Percentiles rank a stretch among this genome's conserved stretches.
These are phyloP conservation scores for Lagria hirta DNA, from an alignment of 2,888 invertebrate species.

Conservation along the genomic window DNA sequence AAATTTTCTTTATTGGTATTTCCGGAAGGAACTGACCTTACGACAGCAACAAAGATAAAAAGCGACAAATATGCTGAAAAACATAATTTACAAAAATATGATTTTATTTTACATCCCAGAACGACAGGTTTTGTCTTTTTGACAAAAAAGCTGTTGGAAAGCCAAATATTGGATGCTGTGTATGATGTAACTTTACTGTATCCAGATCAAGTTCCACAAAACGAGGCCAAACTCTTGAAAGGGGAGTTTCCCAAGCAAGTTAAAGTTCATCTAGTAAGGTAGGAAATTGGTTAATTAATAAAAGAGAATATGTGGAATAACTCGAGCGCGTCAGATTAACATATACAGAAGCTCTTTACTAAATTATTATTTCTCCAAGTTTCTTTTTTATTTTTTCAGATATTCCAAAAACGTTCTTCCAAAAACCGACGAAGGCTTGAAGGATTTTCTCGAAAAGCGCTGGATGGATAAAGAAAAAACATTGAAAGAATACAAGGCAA, in stretches of 20 bases:
- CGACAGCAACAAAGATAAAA: slow-evolving; percentile 64
- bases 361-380: background rate
- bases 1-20: slow-evolving; percentile 76
- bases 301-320: background rate
- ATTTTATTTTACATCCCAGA: slow-evolving; percentile 82
- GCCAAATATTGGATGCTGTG: slow-evolving; percentile 69
- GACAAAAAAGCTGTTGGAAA: slow-evolving; percentile 59
- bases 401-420: slow-evolving; percentile 64
- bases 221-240: slow-evolving; percentile 68
- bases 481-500: slow-evolving; percentile 61
- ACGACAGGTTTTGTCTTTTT: slow-evolving; percentile 77
- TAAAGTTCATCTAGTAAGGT: slow-evolving; percentile 74
- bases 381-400: slow-evolving; percentile 50
- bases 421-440: slow-evolving; percentile 58
- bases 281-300: slow-evolving; percentile 25
- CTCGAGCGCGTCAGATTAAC: too few relatives aligned
- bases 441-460: slow-evolving; percentile 64
- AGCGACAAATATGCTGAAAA: slow-evolving; percentile 73
- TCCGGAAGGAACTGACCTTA: slow-evolving; percentile 88
- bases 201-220: slow-evolving; percentile 73
- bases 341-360: background rate
- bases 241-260: slow-evolving; percentile 75
- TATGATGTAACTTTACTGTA: slow-evolving; percentile 88
- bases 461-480: slow-evolving; percentile 69
- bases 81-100: slow-evolving; percentile 68